phyloP scores from a whole-genome alignment of 2,888 invertebrate species.

The Subacronicta megacephala region DNA sequence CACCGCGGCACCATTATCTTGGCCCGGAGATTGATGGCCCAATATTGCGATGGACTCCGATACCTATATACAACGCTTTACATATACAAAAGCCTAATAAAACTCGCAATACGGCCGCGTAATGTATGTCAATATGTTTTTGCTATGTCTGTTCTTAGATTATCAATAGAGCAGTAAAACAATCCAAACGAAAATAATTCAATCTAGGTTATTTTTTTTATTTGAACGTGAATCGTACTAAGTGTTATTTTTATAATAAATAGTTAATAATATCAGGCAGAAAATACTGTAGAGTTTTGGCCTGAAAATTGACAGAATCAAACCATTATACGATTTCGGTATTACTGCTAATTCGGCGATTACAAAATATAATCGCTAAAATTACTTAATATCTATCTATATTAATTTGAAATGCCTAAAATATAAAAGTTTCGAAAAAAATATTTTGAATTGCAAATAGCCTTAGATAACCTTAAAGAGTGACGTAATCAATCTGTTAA shows the following conservation, averaged over 20 bases:
- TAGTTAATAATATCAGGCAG: conserved; percentile 5
- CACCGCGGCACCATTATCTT: conserved; percentile 78
- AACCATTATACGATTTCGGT: no score
- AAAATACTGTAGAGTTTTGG: no score
- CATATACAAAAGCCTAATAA: conserved; percentile 39
- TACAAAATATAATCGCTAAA: no score
- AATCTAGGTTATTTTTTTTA: conserved; percentile 45
- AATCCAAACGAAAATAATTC: conserved; percentile 32
- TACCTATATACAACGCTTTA: conserved; percentile 53
- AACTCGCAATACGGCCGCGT: conserved; percentile 48
- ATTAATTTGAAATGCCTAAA: no score
- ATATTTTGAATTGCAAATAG: no score
- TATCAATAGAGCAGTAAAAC: conserved; percentile 64
- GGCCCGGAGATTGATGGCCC: conserved; percentile 80
- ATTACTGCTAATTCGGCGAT: no score
- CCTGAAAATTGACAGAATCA: no score
- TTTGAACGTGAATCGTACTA: conserved; percentile 8
- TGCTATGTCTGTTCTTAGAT: conserved; percentile 43
- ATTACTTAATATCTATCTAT: no score
- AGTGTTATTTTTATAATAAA: conserved; percentile 3
- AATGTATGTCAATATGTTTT: conserved; percentile 55
- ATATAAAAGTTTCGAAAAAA: no score
- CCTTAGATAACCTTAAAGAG: no score
- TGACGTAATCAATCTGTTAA: conserved; percentile 33
- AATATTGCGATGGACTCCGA: conserved; percentile 78